Conservation (phyloP, 2,888 invertebrate genomes). For the Podotricha telesiphe region DNA sequence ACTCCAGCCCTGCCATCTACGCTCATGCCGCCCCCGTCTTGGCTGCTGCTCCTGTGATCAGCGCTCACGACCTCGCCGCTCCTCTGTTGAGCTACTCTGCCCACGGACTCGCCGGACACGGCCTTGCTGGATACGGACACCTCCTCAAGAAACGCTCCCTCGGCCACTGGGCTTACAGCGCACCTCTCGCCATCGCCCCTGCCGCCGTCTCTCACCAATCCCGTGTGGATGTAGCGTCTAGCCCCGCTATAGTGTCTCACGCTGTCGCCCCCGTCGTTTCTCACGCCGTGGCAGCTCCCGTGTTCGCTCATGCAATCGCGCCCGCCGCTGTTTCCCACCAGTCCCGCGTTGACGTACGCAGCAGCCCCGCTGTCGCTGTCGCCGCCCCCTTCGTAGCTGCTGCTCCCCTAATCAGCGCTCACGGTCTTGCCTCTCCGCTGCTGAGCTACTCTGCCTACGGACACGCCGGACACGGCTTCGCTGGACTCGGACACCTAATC, state of each 20-base stretch:
- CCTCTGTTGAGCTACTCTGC: slow-evolving; percentile 45
- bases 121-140: slow-evolving; percentile 48
- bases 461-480: slow-evolving; percentile 40
- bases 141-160: slow-evolving; percentile 53
- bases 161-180: slow-evolving; percentile 51
- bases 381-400: slow-evolving; percentile 52
- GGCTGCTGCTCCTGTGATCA: no score
- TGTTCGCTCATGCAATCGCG: slow-evolving; percentile 42
- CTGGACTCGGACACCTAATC: slow-evolving; percentile 49
- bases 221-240: slow-evolving; percentile 62
- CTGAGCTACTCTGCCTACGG: slow-evolving; percentile 36
- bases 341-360: slow-evolving; percentile 62
- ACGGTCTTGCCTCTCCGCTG: slow-evolving; percentile 33
- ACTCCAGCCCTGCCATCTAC: slow-evolving; percentile 51
- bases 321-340: slow-evolving; percentile 65
- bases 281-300: slow-evolving; percentile 54
- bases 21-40: slow-evolving; percentile 51
- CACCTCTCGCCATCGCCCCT: slow-evolving; percentile 63
- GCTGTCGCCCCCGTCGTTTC: slow-evolving; percentile 52
- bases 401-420: slow-evolving; percentile 36
- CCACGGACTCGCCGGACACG: slow-evolving; percentile 56
- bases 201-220: slow-evolving; percentile 81
- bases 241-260: slow-evolving; percentile 48
- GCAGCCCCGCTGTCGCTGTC: slow-evolving; percentile 50
- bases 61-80: slow-evolving; percentile 47